phyloP scores from a whole-genome alignment of 2,888 invertebrate species.

The Phragmatobia fuliginosa region DNA sequence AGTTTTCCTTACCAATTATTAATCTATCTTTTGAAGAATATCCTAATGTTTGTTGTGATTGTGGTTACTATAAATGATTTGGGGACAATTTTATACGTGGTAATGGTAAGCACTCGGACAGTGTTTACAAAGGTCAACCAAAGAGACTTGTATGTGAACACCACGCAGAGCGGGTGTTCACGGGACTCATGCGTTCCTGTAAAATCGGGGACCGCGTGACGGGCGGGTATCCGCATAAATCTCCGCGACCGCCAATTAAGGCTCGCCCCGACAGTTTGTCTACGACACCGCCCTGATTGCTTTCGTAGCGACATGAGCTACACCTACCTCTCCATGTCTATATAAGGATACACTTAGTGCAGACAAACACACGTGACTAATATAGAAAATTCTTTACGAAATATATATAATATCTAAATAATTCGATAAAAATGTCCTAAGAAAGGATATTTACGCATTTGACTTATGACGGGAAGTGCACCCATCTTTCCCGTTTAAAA shows the following conservation, averaged over 20 bases:
- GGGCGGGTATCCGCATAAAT: constrained; percentile 84
- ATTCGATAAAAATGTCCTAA: background rate
- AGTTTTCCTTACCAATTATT: background rate
- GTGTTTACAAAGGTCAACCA: constrained; percentile 56
- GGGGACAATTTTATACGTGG: constrained; percentile 43
- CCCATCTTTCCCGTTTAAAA: constrained; percentile 35
- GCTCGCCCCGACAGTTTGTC: constrained; percentile 85
- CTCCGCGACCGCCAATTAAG: constrained; percentile 86
- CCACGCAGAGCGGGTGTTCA: constrained; percentile 37
- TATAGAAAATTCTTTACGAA: constrained; percentile 35
- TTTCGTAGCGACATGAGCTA: constrained; percentile 69
- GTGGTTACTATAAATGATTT: constrained; percentile 29
- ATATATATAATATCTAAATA: background rate
- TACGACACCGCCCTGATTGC: constrained; percentile 86
- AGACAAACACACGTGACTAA: constrained; percentile 49
- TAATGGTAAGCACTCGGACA: constrained; percentile 52
- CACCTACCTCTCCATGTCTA: constrained; percentile 51
- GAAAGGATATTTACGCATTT: constrained; percentile 37
- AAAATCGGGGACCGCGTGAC: constrained; percentile 74
- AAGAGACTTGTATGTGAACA: constrained; percentile 26
- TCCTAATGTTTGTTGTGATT: constrained; percentile 26
- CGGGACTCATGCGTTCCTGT: constrained; percentile 54
- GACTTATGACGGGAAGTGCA: constrained; percentile 41
- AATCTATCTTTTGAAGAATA: background rate
- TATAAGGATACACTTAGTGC: constrained; percentile 44